A percentile compares a stretch with the other conserved stretches of the same genome.
Conservation (phyloP, 2,888 invertebrate species). For the Nomada lathburiana region DNA sequence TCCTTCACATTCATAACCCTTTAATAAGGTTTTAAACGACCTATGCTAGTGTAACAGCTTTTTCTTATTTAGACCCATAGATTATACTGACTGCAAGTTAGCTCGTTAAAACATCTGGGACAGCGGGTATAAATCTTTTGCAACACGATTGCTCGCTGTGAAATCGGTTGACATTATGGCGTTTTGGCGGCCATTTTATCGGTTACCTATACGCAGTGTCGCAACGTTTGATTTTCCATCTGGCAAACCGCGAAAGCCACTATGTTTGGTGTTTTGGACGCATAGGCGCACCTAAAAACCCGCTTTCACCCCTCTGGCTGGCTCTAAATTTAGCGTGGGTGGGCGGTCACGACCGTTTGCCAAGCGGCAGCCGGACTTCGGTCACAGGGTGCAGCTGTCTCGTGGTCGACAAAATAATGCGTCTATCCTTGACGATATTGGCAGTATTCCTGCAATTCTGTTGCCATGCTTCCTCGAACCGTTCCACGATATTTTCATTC, state of each 20-base stretch:
- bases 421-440: constrained; percentile 60
- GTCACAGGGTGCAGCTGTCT: constrained; percentile 75
- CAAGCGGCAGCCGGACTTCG: constrained; percentile 73
- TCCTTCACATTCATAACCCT: too few relatives aligned
- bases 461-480: constrained; percentile 30
- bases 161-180: constrained; percentile 13
- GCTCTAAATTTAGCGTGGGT: constrained; percentile 82
- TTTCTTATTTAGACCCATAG: too few relatives aligned
- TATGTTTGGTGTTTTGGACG: constrained; percentile 53
- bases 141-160: constrained; percentile 3
- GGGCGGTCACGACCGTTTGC: constrained; percentile 77
- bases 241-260: constrained; percentile 38
- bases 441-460: constrained; percentile 47
- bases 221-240: constrained; percentile 37
- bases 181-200: constrained; percentile 1
- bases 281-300: constrained; percentile 56
- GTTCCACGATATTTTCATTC: constrained; percentile 37
- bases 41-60: too few relatives aligned
- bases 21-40: too few relatives aligned
- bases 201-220: constrained; percentile 10
- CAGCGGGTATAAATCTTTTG: background rate
- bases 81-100: too few relatives aligned
- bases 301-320: constrained; percentile 59
- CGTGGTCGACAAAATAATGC: constrained; percentile 67
- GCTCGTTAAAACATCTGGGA: background rate